Evolutionary conservation across 2,113 vertebrate genomes (phyloP).

Genomic region (Xyrauchen texanus): DNA sequence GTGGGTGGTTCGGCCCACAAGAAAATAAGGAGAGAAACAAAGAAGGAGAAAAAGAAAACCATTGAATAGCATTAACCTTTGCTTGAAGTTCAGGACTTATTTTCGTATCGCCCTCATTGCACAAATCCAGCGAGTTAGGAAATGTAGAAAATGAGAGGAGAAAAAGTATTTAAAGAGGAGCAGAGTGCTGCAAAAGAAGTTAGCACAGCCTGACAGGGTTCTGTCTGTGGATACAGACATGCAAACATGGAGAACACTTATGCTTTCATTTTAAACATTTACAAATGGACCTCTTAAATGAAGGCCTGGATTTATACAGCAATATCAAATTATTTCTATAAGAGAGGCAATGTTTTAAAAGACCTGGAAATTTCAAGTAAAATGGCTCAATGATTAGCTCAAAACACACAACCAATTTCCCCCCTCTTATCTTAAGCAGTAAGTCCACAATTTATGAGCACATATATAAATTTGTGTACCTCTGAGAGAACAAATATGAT

Average conservation of each 20-base stretch:
- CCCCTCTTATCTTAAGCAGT: constrained; percentile 64
- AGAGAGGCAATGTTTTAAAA: constrained; percentile 63
- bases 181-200: constrained; percentile 21
- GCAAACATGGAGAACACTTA: constrained; percentile 61
- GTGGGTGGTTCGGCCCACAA: constrained; percentile 87
- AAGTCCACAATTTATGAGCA: constrained; percentile 66
- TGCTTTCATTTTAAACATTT: constrained; percentile 61
- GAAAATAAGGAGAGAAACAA: constrained; percentile 32
- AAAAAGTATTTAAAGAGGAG: constrained; percentile 15
- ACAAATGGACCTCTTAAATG: constrained; percentile 59
- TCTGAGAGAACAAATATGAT: constrained; percentile 46
- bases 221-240: constrained; percentile 54
- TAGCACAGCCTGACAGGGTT: constrained; percentile 33
- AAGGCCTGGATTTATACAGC: constrained; percentile 52
- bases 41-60: constrained; percentile 62
- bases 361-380: constrained; percentile 70
- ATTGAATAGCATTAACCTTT: constrained; percentile 89
- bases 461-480: constrained; percentile 60
- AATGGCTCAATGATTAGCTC: constrained; percentile 64
- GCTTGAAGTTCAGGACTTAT: constrained; percentile 84
- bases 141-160: background rate
- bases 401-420: constrained; percentile 65
- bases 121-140: constrained; percentile 59
- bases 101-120: constrained; percentile 79
- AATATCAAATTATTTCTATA: constrained; percentile 56